These are phyloP conservation scores for Bombus cullumanus DNA, from an alignment of 1,140 invertebrate genomes.

Conservation along the genomic window DNA sequence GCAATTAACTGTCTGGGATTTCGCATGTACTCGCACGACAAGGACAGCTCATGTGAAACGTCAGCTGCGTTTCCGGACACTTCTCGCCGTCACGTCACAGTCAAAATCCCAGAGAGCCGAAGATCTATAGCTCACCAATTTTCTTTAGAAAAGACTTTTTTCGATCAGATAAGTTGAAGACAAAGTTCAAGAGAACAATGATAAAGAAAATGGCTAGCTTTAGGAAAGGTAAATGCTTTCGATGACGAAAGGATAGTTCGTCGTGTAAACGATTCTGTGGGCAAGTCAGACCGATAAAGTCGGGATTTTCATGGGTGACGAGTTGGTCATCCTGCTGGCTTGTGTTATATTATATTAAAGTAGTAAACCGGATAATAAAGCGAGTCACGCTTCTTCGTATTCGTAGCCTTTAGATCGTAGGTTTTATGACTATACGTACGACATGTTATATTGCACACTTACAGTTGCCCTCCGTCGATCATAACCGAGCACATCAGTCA, in stretches of 20 bases:
- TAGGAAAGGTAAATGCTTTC: not conserved
- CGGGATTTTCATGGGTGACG: constrained; percentile 58
- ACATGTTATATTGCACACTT: constrained; percentile 72
- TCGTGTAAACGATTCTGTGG: constrained; percentile 27
- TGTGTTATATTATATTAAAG: constrained; percentile 72
- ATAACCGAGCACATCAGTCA: constrained; percentile 62
- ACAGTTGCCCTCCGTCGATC: constrained; percentile 63
- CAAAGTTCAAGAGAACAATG: not conserved
- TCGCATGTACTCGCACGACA: constrained; percentile 70
- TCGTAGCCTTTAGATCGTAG: constrained; percentile 12
- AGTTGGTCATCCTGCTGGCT: constrained; percentile 60
- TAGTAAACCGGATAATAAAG: constrained; percentile 76
- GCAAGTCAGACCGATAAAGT: constrained; percentile 55
- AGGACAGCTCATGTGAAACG: constrained; percentile 72
- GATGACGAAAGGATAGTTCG: not conserved
- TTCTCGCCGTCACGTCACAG: constrained; percentile 15
- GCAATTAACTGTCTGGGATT: constrained; percentile 77
- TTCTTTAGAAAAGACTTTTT: not conserved
- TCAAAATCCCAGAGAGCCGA: constrained; percentile 45
- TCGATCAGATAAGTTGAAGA: not conserved
- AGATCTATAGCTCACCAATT: not conserved
- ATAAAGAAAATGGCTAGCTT: not conserved
- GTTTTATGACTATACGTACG: constrained; percentile 68
- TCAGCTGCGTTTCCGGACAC: constrained; percentile 64
- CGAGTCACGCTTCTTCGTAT: constrained; percentile 60